Percentiles rank a stretch among this genome's conserved stretches.
Conservation (phyloP, 2,797 vertebrate genomes). For the Pseudomugil gertrudae region DNA sequence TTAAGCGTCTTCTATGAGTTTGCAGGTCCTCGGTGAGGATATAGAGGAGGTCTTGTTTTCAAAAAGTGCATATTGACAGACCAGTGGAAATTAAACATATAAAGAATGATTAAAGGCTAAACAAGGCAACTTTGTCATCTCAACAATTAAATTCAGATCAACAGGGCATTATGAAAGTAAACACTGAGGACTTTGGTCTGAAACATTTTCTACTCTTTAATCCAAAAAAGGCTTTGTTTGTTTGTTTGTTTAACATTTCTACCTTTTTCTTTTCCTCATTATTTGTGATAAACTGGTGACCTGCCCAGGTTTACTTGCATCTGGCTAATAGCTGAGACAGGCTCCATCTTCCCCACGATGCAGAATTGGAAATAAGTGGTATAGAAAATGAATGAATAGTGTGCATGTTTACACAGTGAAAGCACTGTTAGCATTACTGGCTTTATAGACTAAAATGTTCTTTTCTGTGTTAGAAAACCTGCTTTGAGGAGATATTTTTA, state of each 20-base stretch:
- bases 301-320: no score
- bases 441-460: no score
- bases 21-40: slow-evolving; percentile 20
- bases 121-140: slow-evolving; percentile 50
- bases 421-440: no score
- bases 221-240: background rate
- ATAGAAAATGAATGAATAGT: no score
- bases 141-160: slow-evolving; percentile 1
- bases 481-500: no score
- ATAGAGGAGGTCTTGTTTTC: slow-evolving; percentile 36
- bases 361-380: no score
- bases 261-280: background rate
- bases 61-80: slow-evolving; percentile 36
- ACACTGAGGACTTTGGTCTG: background rate
- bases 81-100: slow-evolving; percentile 8
- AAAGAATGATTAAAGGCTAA: slow-evolving; percentile 24
- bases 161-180: background rate
- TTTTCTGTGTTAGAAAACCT: no score
- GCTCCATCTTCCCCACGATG: no score
- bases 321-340: no score
- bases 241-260: no score
- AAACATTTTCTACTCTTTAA: slow-evolving; percentile 8
- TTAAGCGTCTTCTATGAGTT: slow-evolving; percentile 15
- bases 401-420: no score
- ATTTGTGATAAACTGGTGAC: no score